Conservation (phyloP, 92 coral and sea anemone species). For the Anthopleura xanthogrammica region DNA sequence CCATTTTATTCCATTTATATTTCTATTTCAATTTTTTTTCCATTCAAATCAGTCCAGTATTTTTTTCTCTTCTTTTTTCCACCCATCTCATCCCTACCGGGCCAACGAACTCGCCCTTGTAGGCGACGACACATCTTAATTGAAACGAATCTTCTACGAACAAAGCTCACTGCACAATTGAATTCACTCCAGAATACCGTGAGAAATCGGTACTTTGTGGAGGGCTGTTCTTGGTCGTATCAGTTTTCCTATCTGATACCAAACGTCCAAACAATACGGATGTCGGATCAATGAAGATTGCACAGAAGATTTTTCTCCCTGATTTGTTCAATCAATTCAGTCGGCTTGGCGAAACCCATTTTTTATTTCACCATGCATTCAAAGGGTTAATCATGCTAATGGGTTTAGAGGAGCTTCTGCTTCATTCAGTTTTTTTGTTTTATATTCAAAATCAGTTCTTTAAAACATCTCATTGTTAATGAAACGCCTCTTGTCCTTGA, state of each 20-base stretch:
- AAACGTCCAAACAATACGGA: slow-evolving; percentile 28
- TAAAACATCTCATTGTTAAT: neutral
- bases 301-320: slow-evolving; percentile 14
- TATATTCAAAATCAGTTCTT: neutral
- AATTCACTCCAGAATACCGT: slow-evolving; percentile 14
- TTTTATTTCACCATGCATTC: neutral
- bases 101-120: no score
- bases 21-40: neutral
- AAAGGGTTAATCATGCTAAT: neutral
- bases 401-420: neutral
- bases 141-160: neutral
- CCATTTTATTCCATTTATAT: neutral
- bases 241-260: slow-evolving; percentile 13
- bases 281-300: slow-evolving; percentile 21
- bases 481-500: slow-evolving; percentile 1
- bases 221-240: slow-evolving; percentile 21
- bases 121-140: no score
- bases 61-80: neutral
- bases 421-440: neutral
- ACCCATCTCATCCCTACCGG: neutral
- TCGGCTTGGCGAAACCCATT: neutral
- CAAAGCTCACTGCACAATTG: slow-evolving; percentile 10
- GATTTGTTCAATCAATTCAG: neutral
- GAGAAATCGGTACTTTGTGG: slow-evolving; percentile 11
- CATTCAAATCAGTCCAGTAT: neutral